Percentiles rank a stretch among this genome's conserved stretches.
Conservation (phyloP, 2,113 vertebrate genomes). For the Tricholaema leucomelas region DNA sequence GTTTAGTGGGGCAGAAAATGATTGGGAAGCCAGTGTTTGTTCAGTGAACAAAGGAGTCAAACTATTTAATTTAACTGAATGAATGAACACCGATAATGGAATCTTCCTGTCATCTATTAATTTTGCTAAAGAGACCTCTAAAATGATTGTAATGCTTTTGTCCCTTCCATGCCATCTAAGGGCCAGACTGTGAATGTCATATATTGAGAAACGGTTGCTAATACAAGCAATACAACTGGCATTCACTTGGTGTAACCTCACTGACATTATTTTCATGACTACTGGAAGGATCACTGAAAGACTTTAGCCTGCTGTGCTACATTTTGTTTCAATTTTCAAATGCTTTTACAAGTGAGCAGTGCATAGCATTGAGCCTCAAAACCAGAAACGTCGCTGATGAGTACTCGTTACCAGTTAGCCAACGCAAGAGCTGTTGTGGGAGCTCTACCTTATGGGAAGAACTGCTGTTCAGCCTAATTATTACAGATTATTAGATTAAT, state of each 20-base stretch:
- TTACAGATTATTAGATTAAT: conserved; percentile 65
- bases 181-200: conserved; percentile 25
- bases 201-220: not conserved
- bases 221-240: not conserved
- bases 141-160: not conserved
- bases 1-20: conserved; percentile 24
- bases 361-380: not conserved
- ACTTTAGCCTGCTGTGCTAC: not conserved
- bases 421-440: not conserved
- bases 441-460: not conserved
- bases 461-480: conserved; percentile 54
- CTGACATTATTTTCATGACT: not conserved
- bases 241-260: not conserved
- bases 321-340: not conserved
- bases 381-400: not conserved
- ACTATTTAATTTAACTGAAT: conserved; percentile 42
- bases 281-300: not conserved
- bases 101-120: conserved; percentile 27
- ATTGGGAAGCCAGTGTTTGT: conserved; percentile 2
- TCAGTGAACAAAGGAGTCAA: conserved; percentile 28
- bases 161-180: conserved; percentile 48
- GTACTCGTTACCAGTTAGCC: not conserved
- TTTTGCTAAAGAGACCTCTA: conserved; percentile 17
- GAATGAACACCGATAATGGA: conserved; percentile 5
- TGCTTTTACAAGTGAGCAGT: not conserved